These are phyloP conservation scores for Oxystoma pomonae DNA, from an alignment of 2,888 invertebrate species.

Conservation along the genomic window DNA sequence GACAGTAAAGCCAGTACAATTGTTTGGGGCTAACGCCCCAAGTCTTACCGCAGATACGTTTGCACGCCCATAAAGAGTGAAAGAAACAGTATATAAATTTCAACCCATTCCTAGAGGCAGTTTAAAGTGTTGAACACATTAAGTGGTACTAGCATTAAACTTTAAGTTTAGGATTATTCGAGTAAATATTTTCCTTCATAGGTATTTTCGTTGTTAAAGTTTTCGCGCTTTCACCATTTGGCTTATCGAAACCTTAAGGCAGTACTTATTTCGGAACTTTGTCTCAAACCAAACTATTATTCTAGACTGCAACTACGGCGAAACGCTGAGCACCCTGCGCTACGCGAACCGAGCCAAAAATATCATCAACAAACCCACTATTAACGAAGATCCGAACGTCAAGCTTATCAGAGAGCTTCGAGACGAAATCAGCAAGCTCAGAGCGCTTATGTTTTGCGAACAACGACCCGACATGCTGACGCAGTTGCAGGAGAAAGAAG, in stretches of 20 bases:
- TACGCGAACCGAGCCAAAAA: constrained; percentile 89
- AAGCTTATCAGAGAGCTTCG: constrained; percentile 80
- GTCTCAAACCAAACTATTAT: constrained; percentile 4
- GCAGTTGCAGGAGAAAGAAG: constrained; percentile 79
- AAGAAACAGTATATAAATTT: too few relatives aligned
- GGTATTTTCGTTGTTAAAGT: not conserved
- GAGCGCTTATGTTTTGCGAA: constrained; percentile 68
- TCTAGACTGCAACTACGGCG: constrained; percentile 78
- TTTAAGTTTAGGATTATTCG: too few relatives aligned
- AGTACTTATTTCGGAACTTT: not conserved
- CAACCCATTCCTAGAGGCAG: too few relatives aligned
- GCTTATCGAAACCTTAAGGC: not conserved
- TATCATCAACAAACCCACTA: constrained; percentile 86
- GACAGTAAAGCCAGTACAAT: too few relatives aligned
- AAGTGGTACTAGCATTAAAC: too few relatives aligned
- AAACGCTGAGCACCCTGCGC: constrained; percentile 78
- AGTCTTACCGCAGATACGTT: too few relatives aligned
- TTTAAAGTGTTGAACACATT: too few relatives aligned
- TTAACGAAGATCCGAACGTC: constrained; percentile 87
- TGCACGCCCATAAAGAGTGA: too few relatives aligned
- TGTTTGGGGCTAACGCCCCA: too few relatives aligned
- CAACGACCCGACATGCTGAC: constrained; percentile 62
- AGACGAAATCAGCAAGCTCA: constrained; percentile 79
- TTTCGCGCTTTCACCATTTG: too few relatives aligned
- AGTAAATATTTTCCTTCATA: not conserved